These are phyloP conservation scores for Brachycybe producta DNA, from an alignment of 2,888 invertebrate genomes.

Conservation along the genomic window DNA sequence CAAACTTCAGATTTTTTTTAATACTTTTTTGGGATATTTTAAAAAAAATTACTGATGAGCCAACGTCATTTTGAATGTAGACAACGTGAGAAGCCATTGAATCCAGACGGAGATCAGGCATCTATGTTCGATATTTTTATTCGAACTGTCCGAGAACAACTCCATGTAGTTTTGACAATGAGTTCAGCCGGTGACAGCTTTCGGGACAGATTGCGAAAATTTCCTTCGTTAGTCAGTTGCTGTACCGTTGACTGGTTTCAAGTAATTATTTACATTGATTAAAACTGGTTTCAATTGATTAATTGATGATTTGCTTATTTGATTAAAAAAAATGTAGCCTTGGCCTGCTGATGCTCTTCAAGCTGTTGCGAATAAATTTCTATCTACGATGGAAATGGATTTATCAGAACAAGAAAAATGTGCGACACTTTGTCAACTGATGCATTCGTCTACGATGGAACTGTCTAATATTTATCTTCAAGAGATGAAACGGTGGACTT, in stretches of 20 bases:
- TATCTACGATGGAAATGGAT: slow-evolving; percentile 60
- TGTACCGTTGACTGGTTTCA: slow-evolving; percentile 96
- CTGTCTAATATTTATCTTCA: slow-evolving; percentile 50
- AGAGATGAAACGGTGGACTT: slow-evolving; percentile 48
- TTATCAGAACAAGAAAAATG: slow-evolving; percentile 54
- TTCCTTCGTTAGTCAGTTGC: slow-evolving; percentile 84
- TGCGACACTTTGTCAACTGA: slow-evolving; percentile 77
- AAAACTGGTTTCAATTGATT: background rate
- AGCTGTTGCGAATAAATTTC: slow-evolving; percentile 70
- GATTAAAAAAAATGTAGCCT: slow-evolving; percentile 40
- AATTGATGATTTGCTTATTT: background rate
- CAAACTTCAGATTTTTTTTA: too few species aligned
- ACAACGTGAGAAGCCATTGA: slow-evolving; percentile 35
- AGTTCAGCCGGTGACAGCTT: slow-evolving; percentile 79
- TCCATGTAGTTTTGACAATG: slow-evolving; percentile 80
- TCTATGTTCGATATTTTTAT: slow-evolving; percentile 86
- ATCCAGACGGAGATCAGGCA: slow-evolving; percentile 80
- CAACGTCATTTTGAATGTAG: slow-evolving; percentile 24
- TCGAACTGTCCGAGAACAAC: slow-evolving; percentile 70
- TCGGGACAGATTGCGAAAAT: slow-evolving; percentile 68
- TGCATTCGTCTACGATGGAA: slow-evolving; percentile 68
- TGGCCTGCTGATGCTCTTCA: slow-evolving; percentile 89
- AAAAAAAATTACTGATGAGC: background rate
- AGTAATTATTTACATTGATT: slow-evolving; percentile 37
- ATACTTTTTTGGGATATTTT: background rate